Percentiles rank a stretch among this genome's conserved stretches.
Evolutionary conservation across 2,888 invertebrate species (phyloP).

Genomic region (Drosophila cognata): DNA sequence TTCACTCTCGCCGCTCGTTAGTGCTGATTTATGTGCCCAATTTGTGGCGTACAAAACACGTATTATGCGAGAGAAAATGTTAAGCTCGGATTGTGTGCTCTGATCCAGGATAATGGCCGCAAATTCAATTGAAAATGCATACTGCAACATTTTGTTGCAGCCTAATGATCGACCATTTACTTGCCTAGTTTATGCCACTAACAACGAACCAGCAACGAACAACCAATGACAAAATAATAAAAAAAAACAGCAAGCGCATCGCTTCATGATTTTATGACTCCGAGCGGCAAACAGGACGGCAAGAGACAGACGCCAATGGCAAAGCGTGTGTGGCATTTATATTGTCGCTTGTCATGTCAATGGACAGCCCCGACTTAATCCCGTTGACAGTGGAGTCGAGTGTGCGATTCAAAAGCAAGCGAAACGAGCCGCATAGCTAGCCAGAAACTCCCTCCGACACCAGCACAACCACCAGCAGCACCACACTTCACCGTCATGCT

Average conservation of each 20-base stretch:
- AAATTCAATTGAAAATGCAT: conserved; percentile 75
- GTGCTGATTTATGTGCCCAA: conserved; percentile 67
- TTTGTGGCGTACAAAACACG: conserved; percentile 58
- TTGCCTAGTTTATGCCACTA: conserved; percentile 66
- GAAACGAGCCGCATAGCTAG: conserved; percentile 1
- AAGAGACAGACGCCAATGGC: conserved; percentile 36
- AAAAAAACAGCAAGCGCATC: conserved; percentile 65
- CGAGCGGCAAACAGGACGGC: conserved; percentile 48
- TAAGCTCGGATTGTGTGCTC: conserved; percentile 49
- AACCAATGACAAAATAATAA: conserved; percentile 49
- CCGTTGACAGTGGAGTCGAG: conserved; percentile 52
- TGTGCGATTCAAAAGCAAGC: conserved; percentile 21
- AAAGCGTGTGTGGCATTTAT: conserved; percentile 72
- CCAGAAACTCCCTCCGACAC: neutral
- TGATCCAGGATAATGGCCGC: conserved; percentile 60
- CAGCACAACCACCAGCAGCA: neutral
- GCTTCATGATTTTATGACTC: conserved; percentile 63
- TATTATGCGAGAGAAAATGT: conserved; percentile 41
- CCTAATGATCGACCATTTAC: conserved; percentile 67
- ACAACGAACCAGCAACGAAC: conserved; percentile 40
- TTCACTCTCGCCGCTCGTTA: conserved; percentile 49
- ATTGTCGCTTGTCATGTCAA: conserved; percentile 62
- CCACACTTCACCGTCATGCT: conserved; percentile 41
- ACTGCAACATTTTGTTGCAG: conserved; percentile 81
- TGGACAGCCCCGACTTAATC: conserved; percentile 50